These are phyloP conservation scores for Drosophila obscura DNA, from an alignment of 1,140 invertebrate genomes.

Conservation along the genomic window DNA sequence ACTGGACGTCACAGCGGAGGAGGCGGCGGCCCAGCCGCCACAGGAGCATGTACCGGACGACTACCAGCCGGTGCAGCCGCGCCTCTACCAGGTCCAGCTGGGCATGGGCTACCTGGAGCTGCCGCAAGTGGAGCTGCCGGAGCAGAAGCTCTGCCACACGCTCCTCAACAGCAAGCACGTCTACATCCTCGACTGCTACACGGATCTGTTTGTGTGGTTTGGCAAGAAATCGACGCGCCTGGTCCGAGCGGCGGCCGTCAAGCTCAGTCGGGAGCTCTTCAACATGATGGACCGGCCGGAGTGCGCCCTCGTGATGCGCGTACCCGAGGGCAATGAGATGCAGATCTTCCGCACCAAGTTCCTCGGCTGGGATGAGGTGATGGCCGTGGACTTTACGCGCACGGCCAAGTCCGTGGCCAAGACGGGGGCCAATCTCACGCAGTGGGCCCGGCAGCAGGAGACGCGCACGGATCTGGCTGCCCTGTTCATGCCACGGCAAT, in stretches of 20 bases:
- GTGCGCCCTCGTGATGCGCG: conserved; percentile 94
- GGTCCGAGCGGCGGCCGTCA: conserved; percentile 97
- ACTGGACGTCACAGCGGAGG: conserved; percentile 86
- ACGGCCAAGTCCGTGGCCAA: conserved; percentile 98
- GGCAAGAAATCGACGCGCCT: conserved; percentile 98
- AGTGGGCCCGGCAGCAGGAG: conserved; percentile 96
- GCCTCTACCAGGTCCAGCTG: conserved; percentile 96
- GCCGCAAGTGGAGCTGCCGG: conserved; percentile 95
- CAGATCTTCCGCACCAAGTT: conserved; percentile 99
- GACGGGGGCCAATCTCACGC: conserved; percentile 97
- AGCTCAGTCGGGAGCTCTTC: conserved; percentile 97
- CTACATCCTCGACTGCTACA: conserved; percentile 97
- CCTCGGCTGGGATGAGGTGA: conserved; percentile 98
- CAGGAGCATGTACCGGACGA: conserved; percentile 91
- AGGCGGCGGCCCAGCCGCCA: conserved; percentile 58
- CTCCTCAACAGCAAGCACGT: conserved; percentile 96
- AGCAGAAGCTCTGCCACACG: conserved; percentile 89
- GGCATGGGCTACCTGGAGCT: conserved; percentile 99
- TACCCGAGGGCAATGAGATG: conserved; percentile 93
- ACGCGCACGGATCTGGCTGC: conserved; percentile 96
- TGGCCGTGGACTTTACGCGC: conserved; percentile 99
- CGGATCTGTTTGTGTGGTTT: conserved; percentile 99
- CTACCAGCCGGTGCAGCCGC: conserved; percentile 90
- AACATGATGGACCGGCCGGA: conserved; percentile 95
- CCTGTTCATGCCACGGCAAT: conserved; percentile 97